phyloP scores from a whole-genome alignment of 1,140 invertebrate genomes.

The Atta colombica region DNA sequence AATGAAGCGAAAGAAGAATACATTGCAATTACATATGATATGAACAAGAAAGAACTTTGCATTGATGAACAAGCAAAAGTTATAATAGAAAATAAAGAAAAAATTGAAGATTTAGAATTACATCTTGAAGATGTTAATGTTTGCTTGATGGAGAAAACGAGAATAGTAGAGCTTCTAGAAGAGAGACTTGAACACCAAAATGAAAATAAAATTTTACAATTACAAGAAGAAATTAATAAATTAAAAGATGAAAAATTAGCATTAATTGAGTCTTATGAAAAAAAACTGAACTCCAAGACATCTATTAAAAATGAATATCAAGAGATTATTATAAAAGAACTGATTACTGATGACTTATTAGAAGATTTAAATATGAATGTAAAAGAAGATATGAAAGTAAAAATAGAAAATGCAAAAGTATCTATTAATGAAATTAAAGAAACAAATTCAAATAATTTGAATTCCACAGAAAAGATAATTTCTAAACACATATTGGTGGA shows the following conservation, averaged over 20 bases:
- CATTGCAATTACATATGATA: conserved; percentile 73
- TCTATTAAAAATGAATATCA: background rate
- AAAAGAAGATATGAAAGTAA: conserved; percentile 29
- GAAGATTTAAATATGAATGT: background rate
- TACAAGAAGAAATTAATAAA: conserved; percentile 63
- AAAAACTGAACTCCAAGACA: background rate
- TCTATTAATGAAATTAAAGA: conserved; percentile 14
- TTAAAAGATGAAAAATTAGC: conserved; percentile 61
- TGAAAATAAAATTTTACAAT: conserved; percentile 57
- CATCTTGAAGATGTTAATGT: conserved; percentile 75
- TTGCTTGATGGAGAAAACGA: conserved; percentile 77
- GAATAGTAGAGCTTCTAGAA: conserved; percentile 76
- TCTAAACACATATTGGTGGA: conserved; percentile 18
- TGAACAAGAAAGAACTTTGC: conserved; percentile 69
- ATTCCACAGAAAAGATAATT: conserved; percentile 23
- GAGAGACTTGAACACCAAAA: conserved; percentile 77
- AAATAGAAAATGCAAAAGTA: conserved; percentile 15
- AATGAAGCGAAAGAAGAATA: conserved; percentile 84
- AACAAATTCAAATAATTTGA: conserved; percentile 23
- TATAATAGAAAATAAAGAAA: conserved; percentile 74
- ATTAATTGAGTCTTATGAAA: background rate
- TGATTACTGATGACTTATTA: background rate
- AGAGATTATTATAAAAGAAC: conserved; percentile 38
- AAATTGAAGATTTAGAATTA: conserved; percentile 78
- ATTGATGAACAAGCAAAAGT: conserved; percentile 70